Evolutionary conservation across 2,797 vertebrate species (phyloP).

Genomic region (Ctenosaura bakeri): DNA sequence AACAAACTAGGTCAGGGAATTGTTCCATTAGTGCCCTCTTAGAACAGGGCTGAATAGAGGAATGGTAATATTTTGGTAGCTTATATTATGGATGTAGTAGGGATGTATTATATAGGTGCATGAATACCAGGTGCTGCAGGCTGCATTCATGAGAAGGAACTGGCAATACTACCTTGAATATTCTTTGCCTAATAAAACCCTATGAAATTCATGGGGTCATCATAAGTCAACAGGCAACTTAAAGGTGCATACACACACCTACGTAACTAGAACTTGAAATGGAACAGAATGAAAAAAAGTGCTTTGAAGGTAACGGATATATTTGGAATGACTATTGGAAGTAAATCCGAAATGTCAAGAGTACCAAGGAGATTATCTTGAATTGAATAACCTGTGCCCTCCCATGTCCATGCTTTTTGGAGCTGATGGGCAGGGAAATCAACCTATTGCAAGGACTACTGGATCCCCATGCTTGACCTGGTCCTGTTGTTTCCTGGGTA

Average conservation of each 20-base stretch:
- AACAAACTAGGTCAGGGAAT: background rate
- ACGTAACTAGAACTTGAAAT: background rate
- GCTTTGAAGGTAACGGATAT: background rate
- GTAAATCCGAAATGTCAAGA: background rate
- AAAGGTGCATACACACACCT: too few relatives aligned
- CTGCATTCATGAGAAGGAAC: too few relatives aligned
- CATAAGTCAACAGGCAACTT: too few relatives aligned
- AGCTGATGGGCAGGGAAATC: background rate
- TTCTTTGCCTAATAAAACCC: too few relatives aligned
- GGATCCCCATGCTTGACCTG: background rate
- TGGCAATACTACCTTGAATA: too few relatives aligned
- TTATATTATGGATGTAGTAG: background rate
- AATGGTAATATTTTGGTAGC: background rate
- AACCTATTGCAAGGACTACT: background rate
- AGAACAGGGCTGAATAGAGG: background rate
- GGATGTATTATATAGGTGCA: too few relatives aligned
- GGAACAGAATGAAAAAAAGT: too few relatives aligned
- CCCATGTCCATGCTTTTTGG: background rate
- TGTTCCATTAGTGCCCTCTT: background rate
- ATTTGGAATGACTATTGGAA: background rate
- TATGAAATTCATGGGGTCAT: too few relatives aligned
- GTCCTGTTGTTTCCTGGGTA: background rate
- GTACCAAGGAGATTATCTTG: background rate
- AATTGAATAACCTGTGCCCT: background rate
- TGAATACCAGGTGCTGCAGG: too few relatives aligned